Percentiles rank a stretch among this genome's conserved stretches.
Conservation (phyloP, 2,888 invertebrate species). For the Callyntrura guangdongensis region DNA sequence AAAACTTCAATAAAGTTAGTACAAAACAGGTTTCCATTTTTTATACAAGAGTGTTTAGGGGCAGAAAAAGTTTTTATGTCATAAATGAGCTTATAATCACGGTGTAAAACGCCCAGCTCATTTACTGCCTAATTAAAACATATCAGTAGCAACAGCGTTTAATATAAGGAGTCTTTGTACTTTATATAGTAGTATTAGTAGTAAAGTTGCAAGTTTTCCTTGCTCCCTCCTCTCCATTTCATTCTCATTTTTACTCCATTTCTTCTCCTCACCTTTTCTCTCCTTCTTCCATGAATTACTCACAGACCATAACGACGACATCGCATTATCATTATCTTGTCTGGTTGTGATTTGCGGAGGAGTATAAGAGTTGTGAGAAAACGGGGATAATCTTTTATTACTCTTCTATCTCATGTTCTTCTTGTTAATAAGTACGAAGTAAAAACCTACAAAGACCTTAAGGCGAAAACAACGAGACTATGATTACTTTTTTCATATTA, state of each 20-base stretch:
- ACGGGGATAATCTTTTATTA: slow-evolving; percentile 52
- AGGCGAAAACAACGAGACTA: slow-evolving; percentile 24
- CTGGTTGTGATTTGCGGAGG: slow-evolving; percentile 35
- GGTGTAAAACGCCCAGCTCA: slow-evolving; percentile 75
- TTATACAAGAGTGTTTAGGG: slow-evolving; percentile 2
- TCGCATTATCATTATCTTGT: slow-evolving; percentile 46
- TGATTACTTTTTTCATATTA: slow-evolving; percentile 36
- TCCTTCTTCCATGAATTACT: slow-evolving; percentile 27
- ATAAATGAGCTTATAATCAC: slow-evolving; percentile 70
- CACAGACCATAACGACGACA: slow-evolving; percentile 26
- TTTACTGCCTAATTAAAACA: slow-evolving; percentile 76
- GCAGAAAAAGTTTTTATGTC: slow-evolving; percentile 29
- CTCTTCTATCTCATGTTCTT: slow-evolving; percentile 19
- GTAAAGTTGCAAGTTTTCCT: not conserved
- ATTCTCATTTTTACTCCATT: slow-evolving; percentile 24
- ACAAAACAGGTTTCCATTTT: slow-evolving; percentile 57
- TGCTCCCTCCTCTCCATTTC: slow-evolving; percentile 3
- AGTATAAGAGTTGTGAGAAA: slow-evolving; percentile 41
- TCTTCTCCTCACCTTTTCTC: slow-evolving; percentile 22
- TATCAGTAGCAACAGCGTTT: slow-evolving; percentile 16
- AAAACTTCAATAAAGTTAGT: slow-evolving; percentile 25
- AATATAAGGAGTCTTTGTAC: no score
- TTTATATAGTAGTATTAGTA: not conserved
- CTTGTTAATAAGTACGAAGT: not conserved
- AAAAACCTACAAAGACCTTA: not conserved